Percentiles rank a stretch among this genome's conserved stretches.
Conservation (phyloP, 2,797 vertebrate genomes). For the Gymnoscopelus braueri region DNA sequence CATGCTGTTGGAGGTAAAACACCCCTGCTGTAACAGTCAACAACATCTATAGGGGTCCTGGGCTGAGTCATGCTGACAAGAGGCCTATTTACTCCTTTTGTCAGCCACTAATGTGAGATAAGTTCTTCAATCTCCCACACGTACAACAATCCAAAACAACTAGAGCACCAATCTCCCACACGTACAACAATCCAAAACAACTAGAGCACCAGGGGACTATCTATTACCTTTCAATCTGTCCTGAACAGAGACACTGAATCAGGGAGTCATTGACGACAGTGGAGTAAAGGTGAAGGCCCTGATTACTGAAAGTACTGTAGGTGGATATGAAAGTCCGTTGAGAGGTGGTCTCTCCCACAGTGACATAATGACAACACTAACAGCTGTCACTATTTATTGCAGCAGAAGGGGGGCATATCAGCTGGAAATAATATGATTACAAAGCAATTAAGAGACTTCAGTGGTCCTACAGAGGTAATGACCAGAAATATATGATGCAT, state of each 20-base stretch:
- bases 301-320: not conserved
- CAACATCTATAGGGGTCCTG: conserved; percentile 3
- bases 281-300: not conserved
- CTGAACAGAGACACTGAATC: not conserved
- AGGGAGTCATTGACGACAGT: too few relatives aligned
- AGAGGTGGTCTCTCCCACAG: not conserved
- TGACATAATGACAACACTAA: not conserved
- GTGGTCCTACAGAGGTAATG: not conserved
- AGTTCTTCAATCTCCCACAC: not conserved
- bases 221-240: not conserved
- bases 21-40: not conserved
- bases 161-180: not conserved
- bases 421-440: too few relatives aligned
- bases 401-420: too few relatives aligned
- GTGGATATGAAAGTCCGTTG: too few relatives aligned
- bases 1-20: not conserved
- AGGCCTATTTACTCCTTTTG: not conserved
- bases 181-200: not conserved
- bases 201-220: not conserved
- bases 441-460: not conserved
- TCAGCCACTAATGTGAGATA: not conserved
- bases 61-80: conserved; percentile 4
- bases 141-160: not conserved
- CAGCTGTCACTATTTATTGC: not conserved
- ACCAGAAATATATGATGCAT: too few relatives aligned